Evolutionary conservation across 2,113 vertebrate species (phyloP), one percentile per base, ranked within the genome.

Genomic region (Candoia aspera): DNA sequence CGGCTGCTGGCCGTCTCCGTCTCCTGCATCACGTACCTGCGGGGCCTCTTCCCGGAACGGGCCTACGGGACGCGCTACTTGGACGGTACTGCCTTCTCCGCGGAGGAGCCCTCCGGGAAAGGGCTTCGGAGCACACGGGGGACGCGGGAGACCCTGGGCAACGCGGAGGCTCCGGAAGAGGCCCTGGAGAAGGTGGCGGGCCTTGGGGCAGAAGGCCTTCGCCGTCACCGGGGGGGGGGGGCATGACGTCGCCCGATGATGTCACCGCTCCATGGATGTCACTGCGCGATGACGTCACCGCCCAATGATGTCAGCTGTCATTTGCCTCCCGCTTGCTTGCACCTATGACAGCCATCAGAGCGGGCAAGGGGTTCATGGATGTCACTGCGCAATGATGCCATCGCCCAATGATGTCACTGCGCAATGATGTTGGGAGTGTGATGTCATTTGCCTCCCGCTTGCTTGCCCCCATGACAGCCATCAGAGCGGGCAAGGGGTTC

Each of bases 21-120:
- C 19, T 99, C 99, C 73, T 98, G 98, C 95, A 99, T 99, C 95
- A 99, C 99, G 0, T 99, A 99, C 93, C 98, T 99, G 24, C 97
- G 99, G 91, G 99, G 99, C 8, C 97, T 99, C 93, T 99, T 99
- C 90, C 99, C 99, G 15, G 99, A 99, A 94, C 98, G 97, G 94
- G 99, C 99, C 93, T 99, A 99, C 58, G 98, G 98, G 91, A 98
- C 93, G 57, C 99, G 98, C 98, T 98, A 98, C 89, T 95, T 99
- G 79, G 99, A 99, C 96, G 99, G 99, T 99, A 97, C 98, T 1
- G 0, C 58, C 91, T 84, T 15, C 17, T 93, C 24, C 55, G 89
- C 33, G 17, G 17, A 79, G 37, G 33, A 8, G 33, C 21, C 55
- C 86, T n/a, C 15, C 90, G 8, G 4, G 10, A 10, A 6, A 54